These are phyloP conservation scores for Dysidea cf. avara DNA, from an alignment of 37 sponge, comb jelly and placozoan species.

Conservation along the genomic window DNA sequence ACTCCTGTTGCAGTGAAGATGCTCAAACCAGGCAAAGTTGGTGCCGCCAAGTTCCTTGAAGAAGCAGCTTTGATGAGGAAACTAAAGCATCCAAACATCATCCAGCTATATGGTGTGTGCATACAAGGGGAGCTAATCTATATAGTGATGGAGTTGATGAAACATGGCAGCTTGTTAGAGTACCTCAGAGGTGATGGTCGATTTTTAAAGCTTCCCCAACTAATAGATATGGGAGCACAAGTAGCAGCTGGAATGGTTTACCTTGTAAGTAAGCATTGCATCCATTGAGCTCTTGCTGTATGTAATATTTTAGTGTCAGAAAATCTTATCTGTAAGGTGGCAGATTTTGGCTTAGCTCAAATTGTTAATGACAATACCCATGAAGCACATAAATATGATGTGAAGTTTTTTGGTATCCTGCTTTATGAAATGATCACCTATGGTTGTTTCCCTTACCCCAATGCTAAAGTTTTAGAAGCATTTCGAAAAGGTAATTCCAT, in stretches of 20 bases:
- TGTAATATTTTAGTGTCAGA: too few relatives aligned
- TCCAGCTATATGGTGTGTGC: conserved; percentile 97
- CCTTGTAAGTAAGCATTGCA: conserved; percentile 90
- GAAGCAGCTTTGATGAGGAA: conserved; percentile 96
- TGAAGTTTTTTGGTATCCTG: too few relatives aligned
- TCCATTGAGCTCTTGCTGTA: conserved; percentile 95
- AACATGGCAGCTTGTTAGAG: too few relatives aligned
- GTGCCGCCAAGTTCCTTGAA: conserved; percentile 87
- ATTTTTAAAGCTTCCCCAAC: too few relatives aligned
- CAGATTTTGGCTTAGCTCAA: conserved; percentile 89
- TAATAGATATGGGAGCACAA: too few relatives aligned
- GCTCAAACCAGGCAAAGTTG: conserved; percentile 94
- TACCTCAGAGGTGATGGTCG: too few relatives aligned
- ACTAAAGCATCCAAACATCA: too few relatives aligned
- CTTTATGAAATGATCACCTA: conserved; percentile 97
- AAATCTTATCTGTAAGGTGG: too few relatives aligned
- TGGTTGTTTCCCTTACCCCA: conserved; percentile 95
- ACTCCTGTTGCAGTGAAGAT: conserved; percentile 96
- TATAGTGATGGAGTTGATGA: too few relatives aligned
- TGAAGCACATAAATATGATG: conserved; percentile 90
- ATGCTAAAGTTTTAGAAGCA: conserved; percentile 85
- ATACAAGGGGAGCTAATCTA: too few relatives aligned
- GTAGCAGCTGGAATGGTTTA: conserved; percentile 96
- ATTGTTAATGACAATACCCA: conserved; percentile 91
- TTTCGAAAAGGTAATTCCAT: conserved; percentile 78